A percentile compares a stretch with the other conserved stretches of the same genome.
phyloP scores from a whole-genome alignment of 2,888 invertebrate genomes.

The Cosmopolites sordidus region DNA sequence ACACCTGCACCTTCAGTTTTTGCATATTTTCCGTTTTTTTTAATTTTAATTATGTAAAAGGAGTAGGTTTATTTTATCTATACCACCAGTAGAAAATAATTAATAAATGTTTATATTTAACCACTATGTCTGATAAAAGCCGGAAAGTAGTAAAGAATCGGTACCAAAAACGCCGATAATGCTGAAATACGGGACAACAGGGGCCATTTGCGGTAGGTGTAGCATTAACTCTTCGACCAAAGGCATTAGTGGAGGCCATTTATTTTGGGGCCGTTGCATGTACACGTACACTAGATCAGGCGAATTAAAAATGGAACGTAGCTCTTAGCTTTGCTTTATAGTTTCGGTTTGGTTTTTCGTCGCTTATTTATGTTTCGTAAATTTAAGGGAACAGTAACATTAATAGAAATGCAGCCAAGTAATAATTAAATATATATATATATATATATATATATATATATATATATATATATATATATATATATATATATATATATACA shows the following conservation, averaged over 20 bases:
- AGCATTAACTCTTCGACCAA: constrained; percentile 15
- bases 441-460: too few species aligned
- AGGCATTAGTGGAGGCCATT: constrained; percentile 15
- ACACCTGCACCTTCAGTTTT: too few species aligned
- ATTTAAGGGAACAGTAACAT: too few species aligned
- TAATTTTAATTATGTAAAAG: too few species aligned
- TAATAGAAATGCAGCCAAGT: too few species aligned
- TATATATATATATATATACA: too few species aligned
- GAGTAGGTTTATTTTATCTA: too few species aligned
- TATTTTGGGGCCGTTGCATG: constrained; percentile 1
- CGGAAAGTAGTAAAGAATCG: constrained; percentile 10
- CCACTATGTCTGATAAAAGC: neutral
- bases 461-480: too few species aligned
- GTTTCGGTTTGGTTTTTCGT: neutral
- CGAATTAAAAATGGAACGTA: neutral
- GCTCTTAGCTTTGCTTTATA: neutral
- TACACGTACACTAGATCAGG: constrained; percentile 1
- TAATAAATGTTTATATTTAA: neutral
- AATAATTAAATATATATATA: too few species aligned
- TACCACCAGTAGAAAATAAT: neutral
- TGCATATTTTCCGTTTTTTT: too few species aligned
- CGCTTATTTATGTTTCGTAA: too few species aligned
- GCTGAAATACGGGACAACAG: constrained; percentile 17
- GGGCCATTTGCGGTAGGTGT: constrained; percentile 19
- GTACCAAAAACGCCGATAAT: constrained; percentile 15